Percentiles rank a stretch among this genome's conserved stretches.
phyloP scores from a whole-genome alignment of 2,797 vertebrate species.

The Lagodon rhomboides region DNA sequence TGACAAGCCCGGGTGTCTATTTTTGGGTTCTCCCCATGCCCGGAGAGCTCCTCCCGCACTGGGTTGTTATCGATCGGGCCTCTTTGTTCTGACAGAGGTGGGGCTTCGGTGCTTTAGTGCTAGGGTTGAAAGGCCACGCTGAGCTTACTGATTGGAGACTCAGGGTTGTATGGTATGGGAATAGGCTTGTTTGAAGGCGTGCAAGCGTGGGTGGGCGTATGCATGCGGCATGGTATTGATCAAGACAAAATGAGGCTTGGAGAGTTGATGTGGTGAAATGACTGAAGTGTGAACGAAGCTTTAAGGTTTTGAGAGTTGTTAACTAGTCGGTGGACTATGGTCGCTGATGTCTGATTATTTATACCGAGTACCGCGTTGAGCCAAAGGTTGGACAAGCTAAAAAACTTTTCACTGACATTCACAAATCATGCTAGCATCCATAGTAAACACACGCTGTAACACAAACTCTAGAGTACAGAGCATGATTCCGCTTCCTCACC shows the following conservation, averaged over 20 bases:
- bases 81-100: constrained; percentile 86
- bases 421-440: constrained; percentile 5
- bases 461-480: constrained; percentile 6
- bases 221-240: constrained; percentile 82
- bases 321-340: constrained; percentile 53
- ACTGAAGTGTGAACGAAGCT: constrained; percentile 68
- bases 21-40: constrained; percentile 87
- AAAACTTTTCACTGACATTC: neutral
- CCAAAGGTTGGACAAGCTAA: constrained; percentile 41
- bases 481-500: constrained; percentile 79
- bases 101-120: constrained; percentile 81
- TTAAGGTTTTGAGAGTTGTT: constrained; percentile 61
- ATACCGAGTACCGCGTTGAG: constrained; percentile 25
- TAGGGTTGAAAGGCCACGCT: constrained; percentile 77
- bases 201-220: constrained; percentile 80
- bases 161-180: constrained; percentile 79
- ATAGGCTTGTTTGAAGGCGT: constrained; percentile 81
- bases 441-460: constrained; percentile 3
- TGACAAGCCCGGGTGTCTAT: constrained; percentile 85
- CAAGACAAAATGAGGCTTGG: constrained; percentile 78
- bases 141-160: constrained; percentile 91
- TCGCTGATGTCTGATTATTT: constrained; percentile 48
- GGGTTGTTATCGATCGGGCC: constrained; percentile 84
- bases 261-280: constrained; percentile 72
- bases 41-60: constrained; percentile 81